Percentiles rank a stretch among this genome's conserved stretches.
These are phyloP conservation scores for Penaeus vannamei DNA, from an alignment of 1,140 invertebrate species.

Conservation along the genomic window DNA sequence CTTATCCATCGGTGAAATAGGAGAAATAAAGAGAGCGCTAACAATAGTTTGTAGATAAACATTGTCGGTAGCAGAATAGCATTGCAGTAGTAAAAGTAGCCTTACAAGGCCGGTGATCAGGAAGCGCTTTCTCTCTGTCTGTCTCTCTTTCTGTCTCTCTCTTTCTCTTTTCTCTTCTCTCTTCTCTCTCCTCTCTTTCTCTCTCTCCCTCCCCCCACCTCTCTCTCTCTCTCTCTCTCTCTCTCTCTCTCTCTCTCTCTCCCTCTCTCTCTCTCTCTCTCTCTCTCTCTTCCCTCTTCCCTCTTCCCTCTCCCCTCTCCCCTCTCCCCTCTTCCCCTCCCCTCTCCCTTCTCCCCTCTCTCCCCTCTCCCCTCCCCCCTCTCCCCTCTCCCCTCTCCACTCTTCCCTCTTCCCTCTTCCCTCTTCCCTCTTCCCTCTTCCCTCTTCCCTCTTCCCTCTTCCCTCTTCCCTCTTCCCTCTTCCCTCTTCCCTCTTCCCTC, in stretches of 20 bases:
- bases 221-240: background rate
- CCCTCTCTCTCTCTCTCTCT: background rate
- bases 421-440: background rate
- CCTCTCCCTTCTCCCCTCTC: background rate
- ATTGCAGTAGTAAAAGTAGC: no score
- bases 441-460: background rate
- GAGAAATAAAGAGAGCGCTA: no score
- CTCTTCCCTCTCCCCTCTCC: background rate
- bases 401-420: background rate
- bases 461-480: background rate
- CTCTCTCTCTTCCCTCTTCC: background rate
- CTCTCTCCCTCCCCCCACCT: no score
- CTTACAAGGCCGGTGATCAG: background rate
- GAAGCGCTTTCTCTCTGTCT: background rate
- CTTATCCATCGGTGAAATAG: no score
- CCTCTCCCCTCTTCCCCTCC: background rate
- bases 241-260: background rate
- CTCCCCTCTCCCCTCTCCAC: background rate
- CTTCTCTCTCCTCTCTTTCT: no score
- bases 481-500: background rate
- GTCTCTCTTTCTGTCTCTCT: background rate
- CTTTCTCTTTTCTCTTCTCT: no score
- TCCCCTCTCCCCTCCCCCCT: background rate
- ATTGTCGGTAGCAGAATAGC: no score
- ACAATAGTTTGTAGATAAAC: no score